Base-by-base conservation (phyloP, 2,113 vertebrate genomes). In the Colaptes auratus region DNA sequence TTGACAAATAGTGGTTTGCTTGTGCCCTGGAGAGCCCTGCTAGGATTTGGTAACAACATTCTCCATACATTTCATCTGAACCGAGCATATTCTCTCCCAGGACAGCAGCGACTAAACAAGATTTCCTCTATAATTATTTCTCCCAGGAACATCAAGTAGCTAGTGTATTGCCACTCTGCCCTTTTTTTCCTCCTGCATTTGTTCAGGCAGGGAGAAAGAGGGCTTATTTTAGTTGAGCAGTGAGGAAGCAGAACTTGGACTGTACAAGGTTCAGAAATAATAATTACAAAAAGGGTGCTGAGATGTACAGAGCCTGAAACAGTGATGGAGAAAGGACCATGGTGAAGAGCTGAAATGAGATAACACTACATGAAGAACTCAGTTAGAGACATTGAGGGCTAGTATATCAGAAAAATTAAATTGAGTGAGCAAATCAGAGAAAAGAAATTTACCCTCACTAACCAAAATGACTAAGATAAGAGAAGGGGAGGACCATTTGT, bases 91-190 rank as follows among this genome's bases (percentile, higher is more conserved):
- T 65, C 10, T 75, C n/a, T 92, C 80, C 80, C 63, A 74, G 76
- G 63, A 82, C 44, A 78, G 36, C 3, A 90, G 83, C 0, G 1
- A 86, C 80, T 82, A 90, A 93, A 74, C 86, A 72, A 93, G 73
- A 90, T 90, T 89, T 93, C 50, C 59, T 60, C 31, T 53, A 39
- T 92, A 94, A 95, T 90, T 92, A 81, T 94, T 92, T 90, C 77
- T 92, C 77, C 58, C 50, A 89, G 86, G 88, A 91, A 77, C 67
- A 71, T 46, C 11, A 46, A 83, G 56, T 59, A 80, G 89, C 84
- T 63, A 82, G 50, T 39, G 20, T 84, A 59, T 91, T 87, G 83
- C 56, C 56, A 25, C 83, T 31, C 3, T 86, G 73, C 76, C 88
- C 90, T 93, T 76, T 67, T 61, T 94, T 95, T 93, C 86, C 59